Percentiles rank a stretch among this genome's conserved stretches.
Conservation (phyloP, 1,140 invertebrate genomes). For the Pentalonia nigronervosa region DNA sequence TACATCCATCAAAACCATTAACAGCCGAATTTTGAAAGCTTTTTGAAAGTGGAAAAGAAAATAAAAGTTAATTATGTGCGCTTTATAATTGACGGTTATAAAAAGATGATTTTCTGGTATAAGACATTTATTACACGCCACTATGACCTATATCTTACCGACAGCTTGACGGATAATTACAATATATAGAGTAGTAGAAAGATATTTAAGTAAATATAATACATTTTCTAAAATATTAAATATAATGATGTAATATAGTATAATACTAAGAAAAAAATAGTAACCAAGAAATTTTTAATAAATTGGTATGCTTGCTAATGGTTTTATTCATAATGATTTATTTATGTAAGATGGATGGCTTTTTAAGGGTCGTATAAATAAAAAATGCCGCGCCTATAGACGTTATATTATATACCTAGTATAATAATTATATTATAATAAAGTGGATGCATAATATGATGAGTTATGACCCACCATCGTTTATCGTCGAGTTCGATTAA, state of each 20-base stretch:
- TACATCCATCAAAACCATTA: background rate
- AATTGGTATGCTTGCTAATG: slow-evolving; percentile 8
- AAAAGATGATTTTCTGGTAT: background rate
- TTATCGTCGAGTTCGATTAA: background rate
- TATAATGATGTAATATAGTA: background rate
- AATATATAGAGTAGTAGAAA: background rate
- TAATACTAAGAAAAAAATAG: background rate
- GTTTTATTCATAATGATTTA: slow-evolving; percentile 15
- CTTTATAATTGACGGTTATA: background rate
- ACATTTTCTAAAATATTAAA: background rate
- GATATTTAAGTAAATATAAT: background rate
- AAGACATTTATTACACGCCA: background rate
- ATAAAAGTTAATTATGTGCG: background rate
- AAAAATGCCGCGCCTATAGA: background rate
- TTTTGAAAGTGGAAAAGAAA: background rate
- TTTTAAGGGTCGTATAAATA: background rate
- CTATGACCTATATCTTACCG: background rate
- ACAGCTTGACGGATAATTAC: background rate
- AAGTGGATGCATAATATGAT: background rate
- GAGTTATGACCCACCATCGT: background rate
- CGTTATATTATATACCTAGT: background rate
- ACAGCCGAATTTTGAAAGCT: background rate
- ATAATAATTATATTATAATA: slow-evolving; percentile 6
- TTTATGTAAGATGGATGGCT: background rate
- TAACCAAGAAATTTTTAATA: background rate